These are phyloP conservation scores for Aphyosemion australe DNA, from an alignment of 2,113 vertebrate genomes.

Conservation along the genomic window DNA sequence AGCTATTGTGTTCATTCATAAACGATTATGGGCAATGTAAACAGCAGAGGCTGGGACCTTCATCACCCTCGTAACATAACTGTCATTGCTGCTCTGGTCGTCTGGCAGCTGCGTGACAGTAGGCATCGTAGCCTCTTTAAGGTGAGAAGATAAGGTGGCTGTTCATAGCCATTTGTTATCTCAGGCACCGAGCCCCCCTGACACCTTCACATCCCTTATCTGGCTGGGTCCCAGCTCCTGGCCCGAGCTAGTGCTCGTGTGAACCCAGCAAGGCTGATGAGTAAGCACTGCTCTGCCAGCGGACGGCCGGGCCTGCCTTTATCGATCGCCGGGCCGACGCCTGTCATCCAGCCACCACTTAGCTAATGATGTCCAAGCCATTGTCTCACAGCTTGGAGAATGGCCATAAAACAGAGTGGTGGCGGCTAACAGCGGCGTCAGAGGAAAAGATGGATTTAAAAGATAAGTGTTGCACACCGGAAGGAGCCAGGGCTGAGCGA, in stretches of 20 bases:
- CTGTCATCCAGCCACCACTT: conserved; percentile 77
- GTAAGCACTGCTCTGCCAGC: conserved; percentile 57
- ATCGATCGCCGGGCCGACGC: conserved; percentile 63
- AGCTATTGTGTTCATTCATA: conserved; percentile 2
- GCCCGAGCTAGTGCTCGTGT: conserved; percentile 15
- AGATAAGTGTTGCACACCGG: conserved; percentile 44
- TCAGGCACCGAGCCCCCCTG: conserved; percentile 31
- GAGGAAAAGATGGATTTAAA: conserved; percentile 56
- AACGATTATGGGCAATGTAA: background rate
- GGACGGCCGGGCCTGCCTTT: conserved; percentile 43
- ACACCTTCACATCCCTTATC: conserved; percentile 67
- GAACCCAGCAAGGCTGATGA: conserved; percentile 61
- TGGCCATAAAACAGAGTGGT: conserved; percentile 49
- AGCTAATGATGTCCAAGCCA: conserved; percentile 74
- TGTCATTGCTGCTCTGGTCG: conserved; percentile 34
- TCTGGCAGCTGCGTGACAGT: conserved; percentile 51
- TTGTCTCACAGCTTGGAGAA: conserved; percentile 59
- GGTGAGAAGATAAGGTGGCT: conserved; percentile 70
- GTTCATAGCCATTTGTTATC: conserved; percentile 64
- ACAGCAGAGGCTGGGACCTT: conserved; percentile 34
- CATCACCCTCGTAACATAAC: conserved; percentile 39
- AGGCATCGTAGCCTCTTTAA: conserved; percentile 70
- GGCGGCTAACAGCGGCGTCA: background rate
- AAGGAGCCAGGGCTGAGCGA: conserved; percentile 41
- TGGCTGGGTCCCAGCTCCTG: conserved; percentile 43